Percentiles rank a stretch among this genome's conserved stretches.
These are phyloP conservation scores for Tribolium freemani DNA, from an alignment of 2,888 invertebrate species.

Conservation along the genomic window DNA sequence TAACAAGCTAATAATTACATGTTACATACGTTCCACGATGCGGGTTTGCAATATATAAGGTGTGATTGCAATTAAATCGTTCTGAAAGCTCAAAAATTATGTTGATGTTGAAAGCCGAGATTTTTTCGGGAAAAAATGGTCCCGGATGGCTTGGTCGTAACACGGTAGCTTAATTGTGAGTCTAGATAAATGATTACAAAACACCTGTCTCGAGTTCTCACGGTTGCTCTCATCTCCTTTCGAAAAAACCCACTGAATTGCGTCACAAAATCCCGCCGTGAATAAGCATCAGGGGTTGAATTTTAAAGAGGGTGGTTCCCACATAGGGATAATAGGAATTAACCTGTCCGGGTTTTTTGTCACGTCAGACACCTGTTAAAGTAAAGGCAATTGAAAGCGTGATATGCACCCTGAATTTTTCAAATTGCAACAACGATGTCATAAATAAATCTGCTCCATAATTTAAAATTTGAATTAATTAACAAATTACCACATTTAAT, in stretches of 20 bases:
- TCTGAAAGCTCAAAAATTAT: background rate
- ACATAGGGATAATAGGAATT: conserved; percentile 63
- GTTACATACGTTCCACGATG: background rate
- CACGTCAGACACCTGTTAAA: conserved; percentile 53
- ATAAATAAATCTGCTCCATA: background rate
- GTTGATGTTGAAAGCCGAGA: background rate
- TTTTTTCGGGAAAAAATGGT: background rate
- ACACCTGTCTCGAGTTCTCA: conserved; percentile 66
- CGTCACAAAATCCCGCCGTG: conserved; percentile 38
- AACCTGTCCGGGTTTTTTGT: conserved; percentile 58
- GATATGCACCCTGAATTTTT: too few species aligned
- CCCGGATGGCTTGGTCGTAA: conserved; percentile 52
- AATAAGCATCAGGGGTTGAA: conserved; percentile 46
- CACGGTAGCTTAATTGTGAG: conserved; percentile 66
- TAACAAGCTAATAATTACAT: background rate
- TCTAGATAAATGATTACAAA: conserved; percentile 63
- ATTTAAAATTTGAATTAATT: conserved; percentile 57
- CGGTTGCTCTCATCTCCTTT: conserved; percentile 58
- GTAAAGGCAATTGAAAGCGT: too few species aligned
- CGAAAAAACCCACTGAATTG: conserved; percentile 44
- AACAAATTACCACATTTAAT: conserved; percentile 61
- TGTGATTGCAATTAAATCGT: background rate
- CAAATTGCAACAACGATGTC: too few species aligned
- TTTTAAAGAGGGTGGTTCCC: conserved; percentile 55
- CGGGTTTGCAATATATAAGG: background rate